Percentiles rank a stretch among this genome's conserved stretches.
Conservation (phyloP, 2,888 invertebrate species). For the Alsophila aescularia region DNA sequence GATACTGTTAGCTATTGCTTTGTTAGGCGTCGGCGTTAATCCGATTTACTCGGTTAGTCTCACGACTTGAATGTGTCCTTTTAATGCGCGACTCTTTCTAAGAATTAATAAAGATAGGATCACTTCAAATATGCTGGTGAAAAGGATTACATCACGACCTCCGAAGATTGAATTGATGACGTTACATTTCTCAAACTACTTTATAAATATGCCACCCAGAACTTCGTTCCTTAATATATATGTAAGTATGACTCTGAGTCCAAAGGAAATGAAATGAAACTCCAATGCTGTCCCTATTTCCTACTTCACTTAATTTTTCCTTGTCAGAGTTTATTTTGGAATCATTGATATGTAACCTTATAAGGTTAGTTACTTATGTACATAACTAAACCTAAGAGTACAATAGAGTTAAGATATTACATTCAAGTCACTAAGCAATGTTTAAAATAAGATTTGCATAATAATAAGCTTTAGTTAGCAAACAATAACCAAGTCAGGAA, state of each 20-base stretch:
- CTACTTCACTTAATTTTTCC: not conserved
- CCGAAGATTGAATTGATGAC: not conserved
- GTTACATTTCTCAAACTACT: not conserved
- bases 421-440: constrained; percentile 20
- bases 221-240: not conserved
- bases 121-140: constrained; percentile 1
- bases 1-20: constrained; percentile 41
- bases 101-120: constrained; percentile 20
- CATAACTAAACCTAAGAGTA: not conserved
- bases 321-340: not conserved
- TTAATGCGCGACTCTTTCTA: constrained; percentile 20
- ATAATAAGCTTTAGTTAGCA: constrained; percentile 41
- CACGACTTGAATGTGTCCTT: constrained; percentile 44
- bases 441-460: constrained; percentile 36
- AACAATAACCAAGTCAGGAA: constrained; percentile 47
- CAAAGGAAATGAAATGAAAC: constrained; percentile 8
- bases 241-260: not conserved
- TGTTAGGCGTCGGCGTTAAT: constrained; percentile 64
- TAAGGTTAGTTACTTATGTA: not conserved
- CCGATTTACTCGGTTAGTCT: constrained; percentile 64
- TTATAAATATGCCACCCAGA: not conserved
- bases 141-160: constrained; percentile 3
- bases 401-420: constrained; percentile 4
- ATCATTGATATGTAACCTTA: too few species aligned
- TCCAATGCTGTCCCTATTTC: constrained; percentile 2